Evolutionary conservation across 1,140 invertebrate species (phyloP), one percentile per base, ranked within the genome.

Genomic region (Agrypnia vestita): DNA sequence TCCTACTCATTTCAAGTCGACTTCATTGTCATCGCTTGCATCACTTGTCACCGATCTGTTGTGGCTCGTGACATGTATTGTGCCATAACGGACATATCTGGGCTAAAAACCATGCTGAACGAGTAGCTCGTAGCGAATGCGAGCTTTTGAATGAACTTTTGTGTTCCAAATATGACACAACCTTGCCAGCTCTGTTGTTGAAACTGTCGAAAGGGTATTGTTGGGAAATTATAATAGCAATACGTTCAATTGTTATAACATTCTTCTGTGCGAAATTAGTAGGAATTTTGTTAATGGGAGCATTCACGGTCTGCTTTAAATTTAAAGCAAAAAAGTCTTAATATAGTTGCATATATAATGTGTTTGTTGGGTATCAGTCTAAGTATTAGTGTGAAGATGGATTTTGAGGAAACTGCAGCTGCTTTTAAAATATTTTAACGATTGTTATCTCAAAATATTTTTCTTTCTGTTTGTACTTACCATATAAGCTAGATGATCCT

Each of bases 71-170:
- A 62, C 59, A 62, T 25, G 13, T 62, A 35, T 62, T 25, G 6
- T 21, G 19, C 59, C 19, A n/a, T 25, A 35, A 21, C 19, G 25
- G 59, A 62, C 59, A 12, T 21, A 62, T 21, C 59, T 62, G 25
- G 59, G 59, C 59, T 62, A 35, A 56, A 56, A 56, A 56, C 15
- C 19, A 56, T 15, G 59, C 17, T 35, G 25, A 62, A 21, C 19
- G 25, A 62, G 19, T 62, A 62, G 19, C 25, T 59, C 55, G 15
- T 21, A 59, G 19, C 25, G 13, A 6, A 25, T 9, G 19, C 13
- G 61, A 25, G 61, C 61, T 64, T 35, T 64, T 44, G 25, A 64
- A 64, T 64, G 35, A 64, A 64, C 61, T 64, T 43, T 64, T 64
- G 61, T 64, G 8, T 64, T 64, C 61, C 61, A 64, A 64, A 64